Percentiles rank a stretch among this genome's conserved stretches.
Conservation (phyloP, 2,797 vertebrate species). For the Taenioides sp. region DNA sequence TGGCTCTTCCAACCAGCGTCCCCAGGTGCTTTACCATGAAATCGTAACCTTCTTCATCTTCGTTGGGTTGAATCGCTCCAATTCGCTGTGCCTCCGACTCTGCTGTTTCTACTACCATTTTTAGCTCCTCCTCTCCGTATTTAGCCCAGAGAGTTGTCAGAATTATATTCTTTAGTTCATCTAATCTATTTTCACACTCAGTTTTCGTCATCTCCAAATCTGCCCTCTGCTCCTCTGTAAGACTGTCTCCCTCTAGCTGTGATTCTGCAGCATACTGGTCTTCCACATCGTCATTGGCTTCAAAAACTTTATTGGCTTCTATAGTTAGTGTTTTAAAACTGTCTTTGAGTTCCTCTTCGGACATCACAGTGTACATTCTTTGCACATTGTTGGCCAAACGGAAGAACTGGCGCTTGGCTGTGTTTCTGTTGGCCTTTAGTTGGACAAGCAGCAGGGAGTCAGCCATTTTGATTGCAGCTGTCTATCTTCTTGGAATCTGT, state of each 20-base stretch:
- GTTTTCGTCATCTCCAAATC: not conserved
- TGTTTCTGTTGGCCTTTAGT: not conserved
- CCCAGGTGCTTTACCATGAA: slow-evolving; percentile 3
- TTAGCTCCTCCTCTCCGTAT: slow-evolving; percentile 1
- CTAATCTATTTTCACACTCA: slow-evolving; percentile 5
- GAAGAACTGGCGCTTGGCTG: not conserved
- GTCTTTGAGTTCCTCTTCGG: slow-evolving; percentile 20
- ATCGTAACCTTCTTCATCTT: slow-evolving; percentile 2
- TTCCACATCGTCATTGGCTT: slow-evolving; percentile 10
- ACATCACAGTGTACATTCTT: slow-evolving; percentile 9
- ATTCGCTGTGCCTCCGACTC: not conserved
- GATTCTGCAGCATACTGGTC: not conserved
- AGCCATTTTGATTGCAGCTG: slow-evolving; percentile 6
- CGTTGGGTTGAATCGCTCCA: not conserved
- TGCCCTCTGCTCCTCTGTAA: not conserved
- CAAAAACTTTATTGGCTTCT: slow-evolving; percentile 26
- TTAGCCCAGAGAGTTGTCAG: not conserved
- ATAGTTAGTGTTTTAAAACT: slow-evolving; percentile 25
- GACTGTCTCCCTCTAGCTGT: not conserved
- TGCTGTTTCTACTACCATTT: not conserved
- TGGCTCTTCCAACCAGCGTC: not conserved
- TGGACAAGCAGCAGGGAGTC: not conserved
- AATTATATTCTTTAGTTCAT: slow-evolving; percentile 1
- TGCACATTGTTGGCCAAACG: not conserved
- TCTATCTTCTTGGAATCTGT: not conserved